These are phyloP conservation scores for Murina feae DNA, from an alignment of 2,113 vertebrate genomes.

Conservation along the genomic window DNA sequence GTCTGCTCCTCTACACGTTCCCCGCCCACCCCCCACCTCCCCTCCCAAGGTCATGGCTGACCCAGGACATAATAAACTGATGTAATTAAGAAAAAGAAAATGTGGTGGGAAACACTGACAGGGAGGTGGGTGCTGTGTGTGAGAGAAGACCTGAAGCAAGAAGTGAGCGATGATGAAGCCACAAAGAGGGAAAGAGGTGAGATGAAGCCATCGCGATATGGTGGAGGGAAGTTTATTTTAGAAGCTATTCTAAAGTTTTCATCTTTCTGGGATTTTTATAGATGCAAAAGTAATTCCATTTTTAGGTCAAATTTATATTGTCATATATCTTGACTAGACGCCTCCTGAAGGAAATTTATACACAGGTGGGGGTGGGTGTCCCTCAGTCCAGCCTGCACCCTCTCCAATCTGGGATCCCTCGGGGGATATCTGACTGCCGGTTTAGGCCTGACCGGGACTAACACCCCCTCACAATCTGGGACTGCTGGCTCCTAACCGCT, in stretches of 20 bases:
- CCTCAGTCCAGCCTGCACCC: too few relatives aligned
- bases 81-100: not conserved
- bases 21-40: not conserved
- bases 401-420: too few relatives aligned
- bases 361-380: too few relatives aligned
- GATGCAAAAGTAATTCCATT: not conserved
- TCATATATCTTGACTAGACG: not conserved
- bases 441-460: too few relatives aligned
- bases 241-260: not conserved
- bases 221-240: not conserved
- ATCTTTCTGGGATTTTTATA: not conserved
- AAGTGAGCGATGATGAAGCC: not conserved
- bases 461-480: too few relatives aligned
- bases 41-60: not conserved
- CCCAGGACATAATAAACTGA: not conserved
- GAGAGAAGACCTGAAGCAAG: not conserved
- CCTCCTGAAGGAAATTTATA: too few relatives aligned
- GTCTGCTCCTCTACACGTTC: not conserved
- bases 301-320: not conserved
- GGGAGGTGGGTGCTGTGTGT: not conserved
- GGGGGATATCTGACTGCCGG: too few relatives aligned
- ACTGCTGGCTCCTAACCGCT: too few relatives aligned
- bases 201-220: not conserved
- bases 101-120: not conserved
- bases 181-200: not conserved